phyloP scores from a whole-genome alignment of 2,888 invertebrate species.

The Onchidella celtica region DNA sequence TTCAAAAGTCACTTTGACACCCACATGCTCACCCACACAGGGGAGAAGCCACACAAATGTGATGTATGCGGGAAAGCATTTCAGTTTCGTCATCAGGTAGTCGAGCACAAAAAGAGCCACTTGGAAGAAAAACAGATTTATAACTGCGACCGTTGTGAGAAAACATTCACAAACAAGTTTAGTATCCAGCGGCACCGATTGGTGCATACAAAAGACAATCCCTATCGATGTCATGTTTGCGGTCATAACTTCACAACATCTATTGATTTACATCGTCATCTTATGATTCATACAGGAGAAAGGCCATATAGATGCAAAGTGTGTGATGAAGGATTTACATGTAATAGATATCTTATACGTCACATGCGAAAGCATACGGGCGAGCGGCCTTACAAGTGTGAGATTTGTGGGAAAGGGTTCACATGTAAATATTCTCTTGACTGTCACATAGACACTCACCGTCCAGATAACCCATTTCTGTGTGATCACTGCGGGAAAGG shows the following conservation, averaged over 20 bases:
- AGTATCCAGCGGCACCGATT: not conserved
- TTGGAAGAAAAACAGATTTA: not conserved
- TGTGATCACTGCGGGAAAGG: not conserved
- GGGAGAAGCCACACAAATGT: not conserved
- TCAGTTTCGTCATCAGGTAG: not conserved
- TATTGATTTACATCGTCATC: not conserved
- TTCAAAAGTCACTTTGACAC: not conserved
- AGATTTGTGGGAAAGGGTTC: not conserved
- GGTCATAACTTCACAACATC: not conserved
- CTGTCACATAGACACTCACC: not conserved
- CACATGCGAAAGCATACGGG: not conserved
- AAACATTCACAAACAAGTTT: not conserved
- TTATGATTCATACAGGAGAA: not conserved
- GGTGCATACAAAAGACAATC: not conserved
- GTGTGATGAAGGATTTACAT: not conserved
- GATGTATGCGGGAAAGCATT: not conserved
- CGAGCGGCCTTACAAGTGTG: not conserved
- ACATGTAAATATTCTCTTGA: not conserved
- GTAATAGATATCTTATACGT: not conserved
- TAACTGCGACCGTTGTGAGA: not conserved
- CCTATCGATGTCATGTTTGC: not conserved
- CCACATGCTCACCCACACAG: not conserved
- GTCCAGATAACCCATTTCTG: not conserved
- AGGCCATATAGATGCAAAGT: not conserved
- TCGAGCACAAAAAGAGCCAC: not conserved